Evolutionary conservation across 2,113 vertebrate species (phyloP).

Genomic region (Triplophysa siluroides): DNA sequence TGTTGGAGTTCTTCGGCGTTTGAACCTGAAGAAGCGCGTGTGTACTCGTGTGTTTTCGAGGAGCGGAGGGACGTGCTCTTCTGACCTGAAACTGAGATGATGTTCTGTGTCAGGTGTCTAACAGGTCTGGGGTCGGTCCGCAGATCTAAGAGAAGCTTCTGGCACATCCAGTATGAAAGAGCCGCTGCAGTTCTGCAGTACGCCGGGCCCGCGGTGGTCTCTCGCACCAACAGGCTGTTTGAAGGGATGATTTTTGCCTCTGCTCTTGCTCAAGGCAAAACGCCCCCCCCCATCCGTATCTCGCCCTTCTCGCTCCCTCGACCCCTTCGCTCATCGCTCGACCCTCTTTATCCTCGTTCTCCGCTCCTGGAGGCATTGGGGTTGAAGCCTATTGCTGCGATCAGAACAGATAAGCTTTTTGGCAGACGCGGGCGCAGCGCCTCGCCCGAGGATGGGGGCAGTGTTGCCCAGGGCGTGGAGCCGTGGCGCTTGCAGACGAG

Average conservation of each 20-base stretch:
- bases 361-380: slow-evolving; percentile 51
- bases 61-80: neutral
- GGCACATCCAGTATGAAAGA: slow-evolving; percentile 66
- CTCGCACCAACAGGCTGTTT: slow-evolving; percentile 71
- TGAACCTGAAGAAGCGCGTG: too few relatives aligned
- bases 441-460: slow-evolving; percentile 79
- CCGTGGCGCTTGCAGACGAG: slow-evolving; percentile 66
- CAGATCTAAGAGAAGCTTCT: slow-evolving; percentile 63
- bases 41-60: too few relatives aligned
- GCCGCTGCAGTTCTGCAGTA: slow-evolving; percentile 61
- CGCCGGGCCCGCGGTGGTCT: slow-evolving; percentile 74
- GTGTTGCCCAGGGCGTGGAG: slow-evolving; percentile 73
- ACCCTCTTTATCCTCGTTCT: slow-evolving; percentile 46
- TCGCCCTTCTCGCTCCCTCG: slow-evolving; percentile 46
- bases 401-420: slow-evolving; percentile 79
- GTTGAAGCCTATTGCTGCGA: slow-evolving; percentile 72
- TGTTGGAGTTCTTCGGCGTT: too few relatives aligned
- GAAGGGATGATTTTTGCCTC: slow-evolving; percentile 70
- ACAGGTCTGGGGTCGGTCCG: slow-evolving; percentile 52
- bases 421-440: slow-evolving; percentile 72
- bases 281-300: slow-evolving; percentile 48
- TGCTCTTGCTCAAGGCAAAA: slow-evolving; percentile 75
- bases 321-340: slow-evolving; percentile 55
- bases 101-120: slow-evolving; percentile 34
- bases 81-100: slow-evolving; percentile 17